Percentiles rank a stretch among this genome's conserved stretches.
phyloP scores from a whole-genome alignment of 30 jellyfish, hydroid and myxozoan species.

The Cassiopea andromeda region DNA sequence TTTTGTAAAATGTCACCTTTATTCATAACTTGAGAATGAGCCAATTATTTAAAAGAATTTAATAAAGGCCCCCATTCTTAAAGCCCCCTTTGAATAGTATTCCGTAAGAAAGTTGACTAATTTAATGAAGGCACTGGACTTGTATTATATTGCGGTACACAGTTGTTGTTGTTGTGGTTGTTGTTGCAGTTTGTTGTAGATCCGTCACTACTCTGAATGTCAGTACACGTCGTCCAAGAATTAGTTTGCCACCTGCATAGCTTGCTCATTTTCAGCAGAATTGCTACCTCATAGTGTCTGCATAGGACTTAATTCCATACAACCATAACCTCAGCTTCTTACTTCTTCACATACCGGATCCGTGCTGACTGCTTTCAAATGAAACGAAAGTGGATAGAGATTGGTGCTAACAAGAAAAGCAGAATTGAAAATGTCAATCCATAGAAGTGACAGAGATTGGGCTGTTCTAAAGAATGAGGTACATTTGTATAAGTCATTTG shows the following conservation, averaged over 20 bases:
- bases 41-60: no score
- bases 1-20: no score
- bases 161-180: conserved; percentile 7
- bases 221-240: background rate
- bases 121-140: no score
- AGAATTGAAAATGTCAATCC: conserved; percentile 49
- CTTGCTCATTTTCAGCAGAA: conserved; percentile 38
- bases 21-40: no score
- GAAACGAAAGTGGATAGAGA: background rate
- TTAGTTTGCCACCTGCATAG: background rate
- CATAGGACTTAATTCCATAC: background rate
- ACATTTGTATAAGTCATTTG: background rate
- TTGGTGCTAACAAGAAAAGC: background rate
- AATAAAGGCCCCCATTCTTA: no score
- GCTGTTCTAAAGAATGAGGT: conserved; percentile 77
- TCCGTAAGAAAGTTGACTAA: no score
- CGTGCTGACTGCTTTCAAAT: background rate
- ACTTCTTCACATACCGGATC: background rate
- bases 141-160: background rate
- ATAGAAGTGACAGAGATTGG: conserved; percentile 81
- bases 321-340: no score
- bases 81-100: no score
- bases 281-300: background rate
- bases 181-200: background rate
- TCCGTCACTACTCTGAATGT: background rate